Base-by-base conservation (phyloP, 2,888 invertebrate species). In the Nemurella pictetii region DNA sequence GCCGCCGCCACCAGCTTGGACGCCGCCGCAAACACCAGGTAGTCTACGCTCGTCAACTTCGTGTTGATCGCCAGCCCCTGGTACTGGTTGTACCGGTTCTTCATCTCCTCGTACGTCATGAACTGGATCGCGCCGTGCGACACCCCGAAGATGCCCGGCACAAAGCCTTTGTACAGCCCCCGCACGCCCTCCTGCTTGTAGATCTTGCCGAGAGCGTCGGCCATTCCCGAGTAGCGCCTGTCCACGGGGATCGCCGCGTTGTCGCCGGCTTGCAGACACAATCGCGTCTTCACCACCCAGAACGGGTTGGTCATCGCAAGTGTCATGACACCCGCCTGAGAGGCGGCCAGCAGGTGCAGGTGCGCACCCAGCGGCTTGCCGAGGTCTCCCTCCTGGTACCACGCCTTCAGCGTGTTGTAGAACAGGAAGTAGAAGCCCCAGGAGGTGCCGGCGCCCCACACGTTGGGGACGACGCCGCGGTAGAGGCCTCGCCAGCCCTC, bases 391-490 rank as follows among this genome's bases (percentile, higher is more conserved):
- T 95, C 95, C 91, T 98, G 97, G 89, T 97, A 96, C 94, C 95
- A 96, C 88, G 95, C 95, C 92, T 99, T 99, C 88, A 98, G 96
- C 84, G 95, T 94, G 91, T 98, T 98, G 90, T 99, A 99, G 90
- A 98, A 97, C 89, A 99, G 93, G 91, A 99, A 99, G 91, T 99
- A 99, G 88, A 98, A 95, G 85, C 99, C 99, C 99, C 99, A 99
- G 0, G 99, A 97, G 84, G 97, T 94, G 27, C 99, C 98, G 0
- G 99, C 98, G 85, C 99, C 99, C 94, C 98, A 95, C 9, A 99
- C 95, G 91, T 99, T 99, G 0, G 99, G 99, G 25, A 97, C 96
- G 32, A 99, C 98, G 78, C 99, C 99, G 90, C 97, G 94, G 91
- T 99, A 99, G 55, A 99, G 92, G 26, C 98, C 98, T 86, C 93